These are phyloP conservation scores for Lacerta agilis DNA, from an alignment of 2,797 vertebrate genomes.

Conservation along the genomic window DNA sequence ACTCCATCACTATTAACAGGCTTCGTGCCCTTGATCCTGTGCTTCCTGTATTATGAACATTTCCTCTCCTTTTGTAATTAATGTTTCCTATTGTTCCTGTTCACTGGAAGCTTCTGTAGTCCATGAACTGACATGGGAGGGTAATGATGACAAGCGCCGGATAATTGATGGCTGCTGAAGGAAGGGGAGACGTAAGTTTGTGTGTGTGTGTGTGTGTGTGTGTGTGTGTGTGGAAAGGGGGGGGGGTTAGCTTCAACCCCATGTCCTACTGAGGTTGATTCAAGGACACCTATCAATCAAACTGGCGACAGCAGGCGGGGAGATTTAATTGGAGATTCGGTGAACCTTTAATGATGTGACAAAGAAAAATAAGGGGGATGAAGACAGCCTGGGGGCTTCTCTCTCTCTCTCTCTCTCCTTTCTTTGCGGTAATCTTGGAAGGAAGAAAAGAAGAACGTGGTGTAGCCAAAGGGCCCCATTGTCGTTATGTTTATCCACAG, in stretches of 20 bases:
- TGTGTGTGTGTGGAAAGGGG: not conserved
- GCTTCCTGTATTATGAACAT: constrained; percentile 58
- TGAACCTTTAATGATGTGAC: constrained; percentile 85
- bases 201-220: not conserved
- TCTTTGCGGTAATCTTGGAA: constrained; percentile 64
- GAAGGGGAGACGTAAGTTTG: not conserved
- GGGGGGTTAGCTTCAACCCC: constrained; percentile 48
- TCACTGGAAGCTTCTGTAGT: constrained; percentile 69
- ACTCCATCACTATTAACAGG: not conserved
- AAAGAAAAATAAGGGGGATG: constrained; percentile 80
- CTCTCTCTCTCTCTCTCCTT: constrained; percentile 40
- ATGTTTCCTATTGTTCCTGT: constrained; percentile 69
- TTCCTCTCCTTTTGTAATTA: constrained; percentile 67
- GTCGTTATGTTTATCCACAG: constrained; percentile 58
- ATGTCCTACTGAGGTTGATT: constrained; percentile 78
- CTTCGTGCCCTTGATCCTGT: not conserved
- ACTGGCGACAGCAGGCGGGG: constrained; percentile 76
- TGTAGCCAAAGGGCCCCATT: constrained; percentile 65
- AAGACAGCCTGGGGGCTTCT: constrained; percentile 74
- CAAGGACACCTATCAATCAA: constrained; percentile 88
- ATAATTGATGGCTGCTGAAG: constrained; percentile 75
- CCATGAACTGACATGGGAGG: constrained; percentile 76
- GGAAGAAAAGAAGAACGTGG: constrained; percentile 60
- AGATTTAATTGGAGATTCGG: constrained; percentile 85
- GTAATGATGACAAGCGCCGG: constrained; percentile 71